Evolutionary conservation across 1,140 invertebrate genomes (phyloP).

Genomic region (Elymnias hypermnestra): DNA sequence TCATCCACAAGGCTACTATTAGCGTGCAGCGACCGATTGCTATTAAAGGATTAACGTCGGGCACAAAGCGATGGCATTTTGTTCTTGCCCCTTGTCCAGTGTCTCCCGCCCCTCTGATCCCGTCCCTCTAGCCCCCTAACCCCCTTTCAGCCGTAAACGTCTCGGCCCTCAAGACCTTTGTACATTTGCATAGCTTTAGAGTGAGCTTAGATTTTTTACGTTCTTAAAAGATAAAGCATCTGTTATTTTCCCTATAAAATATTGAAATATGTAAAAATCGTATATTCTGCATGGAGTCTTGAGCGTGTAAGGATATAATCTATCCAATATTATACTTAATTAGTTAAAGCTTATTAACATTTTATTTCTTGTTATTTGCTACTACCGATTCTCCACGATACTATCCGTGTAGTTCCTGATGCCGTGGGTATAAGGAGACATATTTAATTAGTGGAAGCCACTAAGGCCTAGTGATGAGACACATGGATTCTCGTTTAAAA

Average conservation of each 20-base stretch:
- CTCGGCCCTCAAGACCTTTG: slow-evolving; percentile 61
- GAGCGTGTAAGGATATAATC: too few relatives aligned
- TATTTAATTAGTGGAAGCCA: too few relatives aligned
- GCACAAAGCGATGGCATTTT: slow-evolving; percentile 67
- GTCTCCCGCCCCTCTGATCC: slow-evolving; percentile 30
- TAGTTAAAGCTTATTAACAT: too few relatives aligned
- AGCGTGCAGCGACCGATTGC: slow-evolving; percentile 52
- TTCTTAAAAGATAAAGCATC: slow-evolving; percentile 56
- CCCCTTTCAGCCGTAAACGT: slow-evolving; percentile 35
- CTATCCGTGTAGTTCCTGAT: too few relatives aligned
- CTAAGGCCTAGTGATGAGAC: too few relatives aligned
- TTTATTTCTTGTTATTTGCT: too few relatives aligned
- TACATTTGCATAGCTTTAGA: slow-evolving; percentile 69
- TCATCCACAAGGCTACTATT: slow-evolving; percentile 29
- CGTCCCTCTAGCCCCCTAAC: slow-evolving; percentile 46
- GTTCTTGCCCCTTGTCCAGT: slow-evolving; percentile 57
- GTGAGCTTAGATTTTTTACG: slow-evolving; percentile 54
- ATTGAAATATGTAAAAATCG: neutral
- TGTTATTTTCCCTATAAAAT: slow-evolving; percentile 32
- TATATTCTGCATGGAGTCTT: too few relatives aligned
- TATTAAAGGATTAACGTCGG: slow-evolving; percentile 69
- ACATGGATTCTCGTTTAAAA: too few relatives aligned
- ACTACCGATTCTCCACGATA: too few relatives aligned
- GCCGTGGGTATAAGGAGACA: too few relatives aligned
- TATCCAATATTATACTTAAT: too few relatives aligned